Evolutionary conservation across 2,113 vertebrate genomes (phyloP).

Genomic region (Eleginops maclovinus): DNA sequence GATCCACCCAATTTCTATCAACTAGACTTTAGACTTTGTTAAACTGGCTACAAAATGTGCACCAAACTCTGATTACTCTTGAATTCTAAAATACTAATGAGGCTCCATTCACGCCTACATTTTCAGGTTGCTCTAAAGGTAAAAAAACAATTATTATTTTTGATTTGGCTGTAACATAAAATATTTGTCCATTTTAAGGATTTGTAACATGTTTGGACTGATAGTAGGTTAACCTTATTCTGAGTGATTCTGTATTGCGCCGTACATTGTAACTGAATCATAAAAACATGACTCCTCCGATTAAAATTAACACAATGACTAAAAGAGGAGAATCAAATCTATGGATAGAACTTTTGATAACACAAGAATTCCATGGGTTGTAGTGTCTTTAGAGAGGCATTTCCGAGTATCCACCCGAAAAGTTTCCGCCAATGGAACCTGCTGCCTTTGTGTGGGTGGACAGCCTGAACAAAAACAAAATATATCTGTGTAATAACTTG

Average conservation of each 20-base stretch:
- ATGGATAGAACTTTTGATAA: neutral
- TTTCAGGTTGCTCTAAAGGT: too few species aligned
- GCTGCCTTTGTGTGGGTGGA: slow-evolving; percentile 12
- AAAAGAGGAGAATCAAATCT: neutral
- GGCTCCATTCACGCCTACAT: neutral
- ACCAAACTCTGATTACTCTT: neutral
- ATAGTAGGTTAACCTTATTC: neutral
- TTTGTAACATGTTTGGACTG: neutral
- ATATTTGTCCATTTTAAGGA: neutral
- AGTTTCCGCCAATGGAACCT: neutral
- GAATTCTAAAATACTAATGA: neutral
- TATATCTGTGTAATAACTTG: slow-evolving; percentile 13
- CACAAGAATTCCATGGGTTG: neutral
- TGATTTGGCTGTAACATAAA: too few species aligned
- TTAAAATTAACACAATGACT: neutral
- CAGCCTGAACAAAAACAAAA: neutral
- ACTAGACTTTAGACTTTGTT: too few species aligned
- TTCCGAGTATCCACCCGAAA: neutral
- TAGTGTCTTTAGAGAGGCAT: neutral
- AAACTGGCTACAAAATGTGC: neutral
- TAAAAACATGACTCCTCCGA: neutral
- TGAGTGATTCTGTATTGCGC: neutral
- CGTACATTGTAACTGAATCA: neutral
- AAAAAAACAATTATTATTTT: too few species aligned
- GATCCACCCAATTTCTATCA: neutral